phyloP scores from a whole-genome alignment of 2,888 invertebrate genomes.

The Nasonia oneida region DNA sequence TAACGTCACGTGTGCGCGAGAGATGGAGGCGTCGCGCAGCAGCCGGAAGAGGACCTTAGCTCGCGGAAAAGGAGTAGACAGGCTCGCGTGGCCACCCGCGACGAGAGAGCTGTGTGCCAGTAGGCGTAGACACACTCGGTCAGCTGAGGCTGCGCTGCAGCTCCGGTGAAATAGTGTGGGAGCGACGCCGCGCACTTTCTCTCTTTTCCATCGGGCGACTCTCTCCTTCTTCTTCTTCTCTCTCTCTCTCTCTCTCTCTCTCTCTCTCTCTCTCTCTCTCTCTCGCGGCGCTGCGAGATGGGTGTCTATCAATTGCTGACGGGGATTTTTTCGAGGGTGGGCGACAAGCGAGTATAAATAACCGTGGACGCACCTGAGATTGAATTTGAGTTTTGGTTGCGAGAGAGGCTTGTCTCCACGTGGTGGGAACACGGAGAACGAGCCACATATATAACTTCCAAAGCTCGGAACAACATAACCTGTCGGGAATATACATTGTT shows the following conservation, averaged over 20 bases:
- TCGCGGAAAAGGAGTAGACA: conserved; percentile 31
- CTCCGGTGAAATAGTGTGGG: conserved; percentile 68
- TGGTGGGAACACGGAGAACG: neutral
- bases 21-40: conserved; percentile 44
- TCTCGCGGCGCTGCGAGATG: neutral
- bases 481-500: neutral
- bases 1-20: conserved; percentile 51
- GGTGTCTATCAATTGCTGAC: neutral
- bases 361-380: neutral
- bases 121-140: conserved; percentile 61
- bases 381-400: neutral
- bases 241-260: neutral
- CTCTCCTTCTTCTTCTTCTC: neutral
- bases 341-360: neutral
- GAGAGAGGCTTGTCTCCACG: neutral
- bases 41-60: conserved; percentile 21
- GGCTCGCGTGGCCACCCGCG: conserved; percentile 56
- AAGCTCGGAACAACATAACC: neutral
- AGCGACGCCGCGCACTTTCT: conserved; percentile 72
- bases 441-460: neutral
- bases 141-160: conserved; percentile 62
- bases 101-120: conserved; percentile 27
- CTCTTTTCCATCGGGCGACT: conserved; percentile 63
- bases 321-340: neutral
- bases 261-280: neutral